phyloP scores from a whole-genome alignment of 2,113 vertebrate genomes.

The Anolis sagrei region DNA sequence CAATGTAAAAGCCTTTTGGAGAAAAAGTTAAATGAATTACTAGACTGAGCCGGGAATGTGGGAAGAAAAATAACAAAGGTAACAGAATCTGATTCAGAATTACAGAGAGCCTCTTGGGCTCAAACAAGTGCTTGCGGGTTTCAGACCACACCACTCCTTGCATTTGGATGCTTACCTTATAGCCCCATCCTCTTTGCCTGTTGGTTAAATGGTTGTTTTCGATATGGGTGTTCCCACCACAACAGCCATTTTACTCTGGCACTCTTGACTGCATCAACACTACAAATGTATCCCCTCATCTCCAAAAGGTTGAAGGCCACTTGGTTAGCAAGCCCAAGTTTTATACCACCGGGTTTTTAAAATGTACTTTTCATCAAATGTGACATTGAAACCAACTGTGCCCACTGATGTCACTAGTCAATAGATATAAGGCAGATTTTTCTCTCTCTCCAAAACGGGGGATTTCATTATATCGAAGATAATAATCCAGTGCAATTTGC shows the following conservation, averaged over 20 bases:
- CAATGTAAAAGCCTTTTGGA: background rate
- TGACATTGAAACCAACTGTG: no score
- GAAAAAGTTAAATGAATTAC: background rate
- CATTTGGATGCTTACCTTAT: background rate
- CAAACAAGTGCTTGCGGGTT: no score
- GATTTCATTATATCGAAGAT: background rate
- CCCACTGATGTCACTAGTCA: background rate
- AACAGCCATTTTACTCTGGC: background rate
- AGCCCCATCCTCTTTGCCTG: background rate
- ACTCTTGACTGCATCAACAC: no score
- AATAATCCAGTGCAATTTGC: background rate
- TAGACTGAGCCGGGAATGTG: background rate
- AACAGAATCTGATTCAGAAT: background rate
- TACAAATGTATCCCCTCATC: no score
- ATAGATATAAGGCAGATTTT: background rate
- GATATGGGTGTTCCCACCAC: background rate
- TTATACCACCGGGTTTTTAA: background rate
- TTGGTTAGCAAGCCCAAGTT: background rate
- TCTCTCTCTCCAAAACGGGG: background rate
- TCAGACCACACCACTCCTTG: background rate
- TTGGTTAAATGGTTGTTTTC: background rate
- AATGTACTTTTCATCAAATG: background rate
- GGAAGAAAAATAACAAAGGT: background rate
- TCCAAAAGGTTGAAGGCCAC: no score
- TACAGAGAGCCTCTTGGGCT: background rate